Percentiles rank a stretch among this genome's conserved stretches.
These are phyloP conservation scores for Ptychodera flava DNA, from an alignment of 35 echinoderm and acorn worm genomes.

Conservation along the genomic window DNA sequence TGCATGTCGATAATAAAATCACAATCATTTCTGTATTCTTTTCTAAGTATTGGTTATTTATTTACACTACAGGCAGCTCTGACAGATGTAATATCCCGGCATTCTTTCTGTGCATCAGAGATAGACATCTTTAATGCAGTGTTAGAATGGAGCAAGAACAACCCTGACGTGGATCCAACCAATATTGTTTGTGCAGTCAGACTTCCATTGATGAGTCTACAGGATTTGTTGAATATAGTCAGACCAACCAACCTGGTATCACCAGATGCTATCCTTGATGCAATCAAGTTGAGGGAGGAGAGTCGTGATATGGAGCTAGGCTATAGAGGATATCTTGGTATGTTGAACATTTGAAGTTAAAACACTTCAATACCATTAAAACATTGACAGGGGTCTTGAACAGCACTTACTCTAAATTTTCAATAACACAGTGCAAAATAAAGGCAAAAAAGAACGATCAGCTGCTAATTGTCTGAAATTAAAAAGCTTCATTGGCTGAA, in stretches of 20 bases:
- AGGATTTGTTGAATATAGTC: slow-evolving; percentile 77
- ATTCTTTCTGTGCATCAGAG: slow-evolving; percentile 92
- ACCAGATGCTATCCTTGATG: slow-evolving; percentile 84
- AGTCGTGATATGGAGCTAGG: slow-evolving; percentile 68
- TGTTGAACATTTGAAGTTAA: background rate
- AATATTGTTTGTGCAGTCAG: slow-evolving; percentile 77
- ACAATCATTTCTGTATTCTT: no score
- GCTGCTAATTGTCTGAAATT: no score
- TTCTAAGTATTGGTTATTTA: no score
- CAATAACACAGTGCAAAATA: no score
- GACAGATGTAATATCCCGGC: slow-evolving; percentile 89
- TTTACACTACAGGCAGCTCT: slow-evolving; percentile 56
- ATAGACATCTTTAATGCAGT: slow-evolving; percentile 81
- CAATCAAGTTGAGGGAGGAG: slow-evolving; percentile 75
- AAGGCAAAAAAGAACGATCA: no score
- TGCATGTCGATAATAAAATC: no score
- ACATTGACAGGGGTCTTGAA: no score
- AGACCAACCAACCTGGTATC: slow-evolving; percentile 64
- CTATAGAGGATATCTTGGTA: slow-evolving; percentile 76
- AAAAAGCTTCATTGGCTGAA: no score
- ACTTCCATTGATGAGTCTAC: slow-evolving; percentile 75
- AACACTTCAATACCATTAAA: background rate
- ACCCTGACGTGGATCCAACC: slow-evolving; percentile 40
- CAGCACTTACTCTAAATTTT: no score
- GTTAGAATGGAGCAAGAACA: slow-evolving; percentile 57